Base-by-base conservation (phyloP, 2,797 vertebrate genomes). In the Rhynchotus rufescens region DNA sequence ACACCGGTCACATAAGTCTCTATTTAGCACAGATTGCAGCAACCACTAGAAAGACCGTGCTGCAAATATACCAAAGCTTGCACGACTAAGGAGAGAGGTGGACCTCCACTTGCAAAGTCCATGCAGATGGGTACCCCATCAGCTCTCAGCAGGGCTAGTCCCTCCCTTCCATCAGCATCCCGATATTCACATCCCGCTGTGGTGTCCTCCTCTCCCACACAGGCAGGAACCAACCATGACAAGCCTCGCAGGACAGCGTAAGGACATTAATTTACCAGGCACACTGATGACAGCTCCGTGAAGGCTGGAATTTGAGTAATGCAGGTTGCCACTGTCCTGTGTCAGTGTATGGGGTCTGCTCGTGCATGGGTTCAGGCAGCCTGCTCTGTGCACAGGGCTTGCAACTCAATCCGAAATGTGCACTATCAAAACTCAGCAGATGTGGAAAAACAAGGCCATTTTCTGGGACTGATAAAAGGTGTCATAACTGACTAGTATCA, bases 261-360 rank as follows among this genome's bases (percentile, higher is more conserved):
- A 89, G 95, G 80, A 73, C 93, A 94, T 95, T 91, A 89, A 86
- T 95, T 95, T 94, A 87, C 93, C 91, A 95, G 92, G 88, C 94
- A 90, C 38, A 60, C 84, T 69, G 95, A 96, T 97, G 97, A 98
- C 97, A 97, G 96, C 94, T 94, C 95, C 32, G 76, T 51, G 77
- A 95, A 96, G 92, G 88, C 92, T 96, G 97, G 97, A 97, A 97
- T 95, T 62, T 95, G 90, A 96, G 93, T 93, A 93, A 97, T 94
- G 97, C 97, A 96, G 96, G 97, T 94, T 80, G 95, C 94, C 94
- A 78, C 86, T 88, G 95, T 95, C 97, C 97, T 97, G 94, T 93
- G 95, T 88, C 54, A 6, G 84, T 88, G 93, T 93, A 84, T 90
- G 86, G 92, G 97, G 97, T 97, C 96, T 96, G 95, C 68, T 61